A percentile compares a stretch with the other conserved stretches of the same genome.
Evolutionary conservation across 1,140 invertebrate genomes (phyloP).

Genomic region (Philopotamus ludificatus): DNA sequence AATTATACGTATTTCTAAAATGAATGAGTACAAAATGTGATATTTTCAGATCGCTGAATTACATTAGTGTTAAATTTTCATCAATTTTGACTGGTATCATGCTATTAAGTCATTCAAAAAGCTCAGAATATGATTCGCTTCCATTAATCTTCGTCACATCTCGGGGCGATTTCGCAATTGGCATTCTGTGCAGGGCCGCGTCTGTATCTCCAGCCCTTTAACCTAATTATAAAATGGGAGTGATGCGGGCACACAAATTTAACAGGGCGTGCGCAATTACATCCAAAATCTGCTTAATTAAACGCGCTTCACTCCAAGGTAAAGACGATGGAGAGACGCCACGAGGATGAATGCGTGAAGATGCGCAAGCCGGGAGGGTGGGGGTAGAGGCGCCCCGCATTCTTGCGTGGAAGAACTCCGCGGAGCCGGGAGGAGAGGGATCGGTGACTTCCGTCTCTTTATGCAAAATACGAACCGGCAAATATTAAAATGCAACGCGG

Average conservation of each 20-base stretch:
- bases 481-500: slow-evolving; percentile 33
- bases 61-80: not conserved
- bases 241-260: slow-evolving; percentile 10
- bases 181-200: no score
- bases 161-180: no score
- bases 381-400: not conserved
- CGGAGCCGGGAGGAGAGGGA: slow-evolving; percentile 21
- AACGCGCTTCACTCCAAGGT: slow-evolving; percentile 4
- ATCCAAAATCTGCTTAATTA: slow-evolving; percentile 20
- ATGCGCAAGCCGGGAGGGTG: not conserved
- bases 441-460: slow-evolving; percentile 34
- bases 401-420: not conserved
- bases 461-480: slow-evolving; percentile 18
- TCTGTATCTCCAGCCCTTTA: slow-evolving; percentile 3
- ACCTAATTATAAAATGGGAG: slow-evolving; percentile 8
- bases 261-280: slow-evolving; percentile 17
- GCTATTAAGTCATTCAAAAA: not conserved
- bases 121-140: not conserved
- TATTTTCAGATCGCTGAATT: slow-evolving; percentile 3
- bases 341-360: not conserved
- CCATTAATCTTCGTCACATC: no score
- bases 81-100: not conserved
- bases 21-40: not conserved
- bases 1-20: no score
- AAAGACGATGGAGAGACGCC: not conserved